Conservation (phyloP, 2,888 invertebrate species). For the Acanthosepion pharaonis region DNA sequence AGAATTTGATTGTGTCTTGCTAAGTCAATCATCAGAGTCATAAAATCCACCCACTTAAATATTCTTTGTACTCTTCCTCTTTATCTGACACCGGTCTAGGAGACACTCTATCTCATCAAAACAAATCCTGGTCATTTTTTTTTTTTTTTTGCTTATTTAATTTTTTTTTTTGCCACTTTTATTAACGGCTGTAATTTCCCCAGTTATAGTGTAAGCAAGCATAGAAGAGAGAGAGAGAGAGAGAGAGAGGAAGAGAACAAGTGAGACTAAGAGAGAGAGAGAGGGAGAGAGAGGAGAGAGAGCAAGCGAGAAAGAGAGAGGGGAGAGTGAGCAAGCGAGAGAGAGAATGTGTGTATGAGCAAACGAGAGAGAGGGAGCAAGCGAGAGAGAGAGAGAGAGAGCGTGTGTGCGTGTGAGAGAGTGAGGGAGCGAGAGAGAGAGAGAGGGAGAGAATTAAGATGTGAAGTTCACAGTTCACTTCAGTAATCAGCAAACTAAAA, state of each 20-base stretch:
- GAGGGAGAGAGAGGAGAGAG: background rate
- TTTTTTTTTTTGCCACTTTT: background rate
- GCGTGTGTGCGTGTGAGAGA: background rate
- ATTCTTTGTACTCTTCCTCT: background rate
- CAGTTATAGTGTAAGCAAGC: background rate
- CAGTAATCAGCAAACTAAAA: background rate
- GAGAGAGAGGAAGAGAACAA: no score
- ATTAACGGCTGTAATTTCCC: background rate
- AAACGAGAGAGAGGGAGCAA: no score
- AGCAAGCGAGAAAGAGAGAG: background rate
- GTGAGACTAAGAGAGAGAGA: no score
- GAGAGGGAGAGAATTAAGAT: background rate
- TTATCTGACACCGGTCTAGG: background rate
- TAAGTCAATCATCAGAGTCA: background rate
- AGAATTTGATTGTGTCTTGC: background rate
- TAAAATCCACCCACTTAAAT: slow-evolving; percentile 22
- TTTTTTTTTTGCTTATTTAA: background rate
- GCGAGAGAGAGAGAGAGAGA: background rate
- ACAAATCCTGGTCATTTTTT: background rate
- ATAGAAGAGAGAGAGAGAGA: background rate
- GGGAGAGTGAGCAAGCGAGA: background rate
- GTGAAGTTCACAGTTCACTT: background rate
- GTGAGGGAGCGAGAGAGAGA: background rate
- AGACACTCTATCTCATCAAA: background rate
- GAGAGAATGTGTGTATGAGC: no score